Conservation (phyloP, 2,797 vertebrate species). For the Rhynchonycteris naso region DNA sequence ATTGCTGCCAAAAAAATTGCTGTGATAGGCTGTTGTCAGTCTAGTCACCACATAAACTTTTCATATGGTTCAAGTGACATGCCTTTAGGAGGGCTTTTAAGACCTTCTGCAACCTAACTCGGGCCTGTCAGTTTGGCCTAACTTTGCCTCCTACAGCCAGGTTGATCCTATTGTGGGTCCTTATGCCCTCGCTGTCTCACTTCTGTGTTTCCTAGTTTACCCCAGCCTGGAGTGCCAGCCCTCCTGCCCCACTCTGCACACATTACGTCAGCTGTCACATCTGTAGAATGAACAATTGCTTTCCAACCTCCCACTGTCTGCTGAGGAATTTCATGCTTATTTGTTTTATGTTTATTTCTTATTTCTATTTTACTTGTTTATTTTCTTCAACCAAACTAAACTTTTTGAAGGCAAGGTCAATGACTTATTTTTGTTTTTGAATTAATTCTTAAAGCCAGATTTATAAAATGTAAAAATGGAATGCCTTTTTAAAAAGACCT, state of each 20-base stretch:
- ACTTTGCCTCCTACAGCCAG: not conserved
- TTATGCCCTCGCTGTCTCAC: not conserved
- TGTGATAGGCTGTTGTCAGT: not conserved
- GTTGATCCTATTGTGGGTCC: no score
- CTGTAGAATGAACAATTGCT: not conserved
- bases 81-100: not conserved
- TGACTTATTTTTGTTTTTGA: not conserved
- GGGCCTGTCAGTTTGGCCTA: not conserved
- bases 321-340: not conserved
- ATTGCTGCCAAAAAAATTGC: not conserved
- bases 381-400: not conserved
- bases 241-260: not conserved
- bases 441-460: not conserved
- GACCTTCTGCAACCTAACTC: not conserved
- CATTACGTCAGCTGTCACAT: not conserved
- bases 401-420: not conserved
- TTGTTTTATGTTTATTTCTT: not conserved
- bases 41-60: not conserved
- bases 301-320: not conserved
- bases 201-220: no score
- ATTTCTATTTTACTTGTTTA: not conserved
- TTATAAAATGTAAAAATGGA: not conserved
- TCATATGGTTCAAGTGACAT: not conserved
- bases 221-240: not conserved
- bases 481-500: not conserved